Evolutionary conservation across 1,140 invertebrate genomes (phyloP).

Genomic region (Globodera rostochiensis): DNA sequence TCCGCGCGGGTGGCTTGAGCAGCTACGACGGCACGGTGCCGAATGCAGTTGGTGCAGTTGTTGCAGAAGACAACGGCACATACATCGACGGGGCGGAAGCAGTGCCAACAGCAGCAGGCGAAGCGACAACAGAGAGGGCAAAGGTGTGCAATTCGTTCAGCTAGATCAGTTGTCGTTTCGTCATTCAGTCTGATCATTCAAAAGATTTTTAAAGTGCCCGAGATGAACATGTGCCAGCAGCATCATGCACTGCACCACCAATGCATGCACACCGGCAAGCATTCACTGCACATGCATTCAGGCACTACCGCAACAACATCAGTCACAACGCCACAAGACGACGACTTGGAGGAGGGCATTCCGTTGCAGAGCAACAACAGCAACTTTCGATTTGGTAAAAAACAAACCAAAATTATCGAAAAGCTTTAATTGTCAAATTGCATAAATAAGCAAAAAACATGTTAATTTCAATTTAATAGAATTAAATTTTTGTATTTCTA

Average conservation of each 20-base stretch:
- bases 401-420: neutral
- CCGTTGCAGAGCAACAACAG: conserved; percentile 9
- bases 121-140: neutral
- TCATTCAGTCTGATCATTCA: neutral
- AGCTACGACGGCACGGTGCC: neutral
- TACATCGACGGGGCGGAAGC: neutral
- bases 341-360: neutral
- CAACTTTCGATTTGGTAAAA: neutral
- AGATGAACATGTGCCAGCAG: conserved; percentile 6
- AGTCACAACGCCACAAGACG: neutral
- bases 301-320: neutral
- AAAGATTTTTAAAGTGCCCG: neutral
- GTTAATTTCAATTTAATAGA: too few relatives aligned
- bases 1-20: neutral
- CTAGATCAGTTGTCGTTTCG: neutral
- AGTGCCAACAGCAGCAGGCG: neutral
- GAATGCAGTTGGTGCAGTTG: neutral
- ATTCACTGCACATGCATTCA: neutral
- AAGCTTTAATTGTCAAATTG: neutral
- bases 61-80: neutral
- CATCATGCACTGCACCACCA: neutral
- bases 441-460: neutral
- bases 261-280: neutral
- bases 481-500: too few relatives aligned
- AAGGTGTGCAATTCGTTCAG: neutral